A percentile compares a stretch with the other conserved stretches of the same genome.
These are phyloP conservation scores for Rhizoglyphus robini DNA, from an alignment of 1,140 invertebrate species.

Conservation along the genomic window DNA sequence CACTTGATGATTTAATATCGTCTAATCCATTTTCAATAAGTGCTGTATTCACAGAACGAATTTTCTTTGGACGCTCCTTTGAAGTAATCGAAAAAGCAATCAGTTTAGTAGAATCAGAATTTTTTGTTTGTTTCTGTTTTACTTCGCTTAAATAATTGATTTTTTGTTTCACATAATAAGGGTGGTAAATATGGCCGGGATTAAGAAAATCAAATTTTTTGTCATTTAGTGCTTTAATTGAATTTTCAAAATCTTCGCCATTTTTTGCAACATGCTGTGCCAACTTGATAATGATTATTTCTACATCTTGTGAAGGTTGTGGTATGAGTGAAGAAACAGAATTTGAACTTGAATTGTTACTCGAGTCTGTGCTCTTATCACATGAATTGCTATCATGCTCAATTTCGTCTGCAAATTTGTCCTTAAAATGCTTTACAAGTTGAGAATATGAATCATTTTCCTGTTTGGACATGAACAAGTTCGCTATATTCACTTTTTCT, in stretches of 20 bases:
- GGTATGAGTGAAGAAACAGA: constrained; percentile 4
- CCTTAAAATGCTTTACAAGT: constrained; percentile 27
- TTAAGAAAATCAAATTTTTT: constrained; percentile 66
- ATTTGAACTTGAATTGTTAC: background rate
- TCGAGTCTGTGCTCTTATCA: background rate
- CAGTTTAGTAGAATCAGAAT: background rate
- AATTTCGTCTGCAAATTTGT: constrained; percentile 20
- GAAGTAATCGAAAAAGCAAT: constrained; percentile 12
- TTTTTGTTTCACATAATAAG: constrained; percentile 46
- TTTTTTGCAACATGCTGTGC: constrained; percentile 87
- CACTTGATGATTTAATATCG: background rate
- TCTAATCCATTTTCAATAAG: constrained; percentile 31
- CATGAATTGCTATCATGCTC: background rate
- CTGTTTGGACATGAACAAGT: constrained; percentile 4
- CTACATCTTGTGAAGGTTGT: constrained; percentile 60
- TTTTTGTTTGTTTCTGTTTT: background rate
- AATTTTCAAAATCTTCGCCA: constrained; percentile 70
- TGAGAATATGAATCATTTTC: constrained; percentile 26
- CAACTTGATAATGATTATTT: constrained; percentile 86
- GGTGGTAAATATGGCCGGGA: constrained; percentile 52
- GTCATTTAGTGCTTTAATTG: constrained; percentile 22
- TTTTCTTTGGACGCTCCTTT: constrained; percentile 18
- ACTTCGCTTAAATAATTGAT: constrained; percentile 9
- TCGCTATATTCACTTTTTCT: background rate
- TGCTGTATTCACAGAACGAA: background rate